Base-by-base conservation (phyloP, 2,797 vertebrate species). In the Pampus argenteus region DNA sequence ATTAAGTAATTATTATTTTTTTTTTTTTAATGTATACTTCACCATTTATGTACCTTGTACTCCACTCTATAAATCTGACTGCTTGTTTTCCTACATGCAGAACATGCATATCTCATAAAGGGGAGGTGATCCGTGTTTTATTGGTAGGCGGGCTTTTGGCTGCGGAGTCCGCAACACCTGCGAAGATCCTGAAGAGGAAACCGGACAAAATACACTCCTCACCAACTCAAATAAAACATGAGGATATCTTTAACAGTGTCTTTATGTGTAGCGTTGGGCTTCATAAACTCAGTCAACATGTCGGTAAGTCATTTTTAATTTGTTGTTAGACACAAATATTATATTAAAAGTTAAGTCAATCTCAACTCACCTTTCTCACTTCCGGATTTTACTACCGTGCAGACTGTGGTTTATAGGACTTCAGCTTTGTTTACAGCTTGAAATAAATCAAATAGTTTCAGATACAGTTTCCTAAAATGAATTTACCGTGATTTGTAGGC, bases 301-400 rank as follows among this genome's bases (percentile, higher is more conserved):
- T 52, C 57, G 78, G 88, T 89, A 59, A 89, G 88, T 86, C 9
- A 1, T 26, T 20, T 62, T 11, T 36, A 36, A 6, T 36, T n/a
- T n/a, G n/a, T n/a, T n/a, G n/a, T n/a, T n/a, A n/a, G n/a, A n/a
- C n/a, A n/a, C n/a, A n/a, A n/a, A n/a, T n/a, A n/a, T n/a, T n/a
- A n/a, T n/a, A n/a, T n/a, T n/a, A n/a, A n/a, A n/a, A n/a, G n/a
- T n/a, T 89, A 59, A 89, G 88, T 86, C 9, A 1, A 23, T 20
- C 59, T 11, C 13, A 36, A 6, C 13, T 68, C 49, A 77, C 52
- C 66, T 78, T 34, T 44, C 28, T 44, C 57, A 74, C 77, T 86
- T 88, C 88, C 82, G 14, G 0, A 3, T 28, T 23, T 26, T 3
- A 1, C 5, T 20, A 7, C 18, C 3, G n/a, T 8, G 1, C 10